A percentile compares a stretch with the other conserved stretches of the same genome.
These are phyloP conservation scores for Sebastes iracundus DNA, from an alignment of 2,797 vertebrate genomes.

Conservation along the genomic window DNA sequence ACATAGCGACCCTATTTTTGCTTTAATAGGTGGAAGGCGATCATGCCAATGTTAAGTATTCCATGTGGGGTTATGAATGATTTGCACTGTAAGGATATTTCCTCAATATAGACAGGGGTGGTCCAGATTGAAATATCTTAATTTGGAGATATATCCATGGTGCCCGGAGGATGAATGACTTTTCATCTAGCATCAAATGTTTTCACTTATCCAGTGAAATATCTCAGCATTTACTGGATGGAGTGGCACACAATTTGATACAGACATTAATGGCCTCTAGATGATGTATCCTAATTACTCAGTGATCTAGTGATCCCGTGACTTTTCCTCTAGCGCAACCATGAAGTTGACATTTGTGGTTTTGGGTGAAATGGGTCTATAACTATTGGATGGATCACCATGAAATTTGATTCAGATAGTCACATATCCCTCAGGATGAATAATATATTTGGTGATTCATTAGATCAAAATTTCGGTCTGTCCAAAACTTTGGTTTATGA, in stretches of 20 bases:
- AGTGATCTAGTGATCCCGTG: neutral
- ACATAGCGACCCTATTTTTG: constrained; percentile 9
- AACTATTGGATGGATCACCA: neutral
- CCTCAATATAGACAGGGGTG: neutral
- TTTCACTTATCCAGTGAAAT: neutral
- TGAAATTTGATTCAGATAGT: neutral
- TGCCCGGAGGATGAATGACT: neutral
- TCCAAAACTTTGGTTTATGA: neutral
- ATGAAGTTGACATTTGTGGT: neutral
- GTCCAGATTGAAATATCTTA: neutral
- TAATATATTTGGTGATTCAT: neutral
- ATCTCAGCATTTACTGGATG: neutral
- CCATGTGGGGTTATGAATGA: neutral
- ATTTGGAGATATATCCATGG: neutral
- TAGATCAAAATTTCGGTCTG: neutral
- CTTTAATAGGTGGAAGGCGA: no score
- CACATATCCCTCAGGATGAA: neutral
- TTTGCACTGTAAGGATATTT: neutral
- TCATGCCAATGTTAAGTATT: neutral
- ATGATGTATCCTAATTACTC: neutral
- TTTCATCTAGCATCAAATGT: neutral
- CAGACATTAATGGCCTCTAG: neutral
- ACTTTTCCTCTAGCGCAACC: neutral
- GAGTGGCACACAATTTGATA: neutral
- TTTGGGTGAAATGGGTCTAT: neutral